phyloP scores from a whole-genome alignment of 2,888 invertebrate genomes.

The Temnothorax ravouxi region DNA sequence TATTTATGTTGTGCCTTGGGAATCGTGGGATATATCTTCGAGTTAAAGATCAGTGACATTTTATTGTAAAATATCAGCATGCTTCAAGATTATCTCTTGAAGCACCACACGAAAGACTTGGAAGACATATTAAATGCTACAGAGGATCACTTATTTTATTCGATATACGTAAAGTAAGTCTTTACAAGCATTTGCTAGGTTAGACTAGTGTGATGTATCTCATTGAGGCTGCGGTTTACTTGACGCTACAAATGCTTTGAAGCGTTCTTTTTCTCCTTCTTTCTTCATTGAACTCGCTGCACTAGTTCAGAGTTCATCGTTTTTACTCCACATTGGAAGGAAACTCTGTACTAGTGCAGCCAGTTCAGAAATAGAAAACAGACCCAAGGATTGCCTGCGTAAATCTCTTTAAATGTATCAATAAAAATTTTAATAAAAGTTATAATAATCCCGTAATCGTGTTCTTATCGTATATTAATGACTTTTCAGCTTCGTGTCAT shows the following conservation, averaged over 20 bases:
- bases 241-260: no score
- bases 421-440: conserved; percentile 91
- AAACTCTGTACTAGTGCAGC: no score
- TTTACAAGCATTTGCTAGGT: not conserved
- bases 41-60: not conserved
- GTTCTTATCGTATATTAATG: not conserved
- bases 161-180: conserved; percentile 91
- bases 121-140: conserved; percentile 88
- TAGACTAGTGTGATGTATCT: conserved; percentile 72
- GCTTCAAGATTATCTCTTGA: conserved; percentile 88
- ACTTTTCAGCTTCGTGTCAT: conserved; percentile 89
- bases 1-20: not conserved
- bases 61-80: conserved; percentile 62
- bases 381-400: conserved; percentile 88
- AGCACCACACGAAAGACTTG: conserved; percentile 89
- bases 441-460: conserved; percentile 85
- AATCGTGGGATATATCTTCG: not conserved
- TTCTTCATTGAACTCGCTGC: no score
- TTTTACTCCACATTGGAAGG: no score
- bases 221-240: conserved; percentile 83
- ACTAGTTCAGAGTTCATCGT: no score
- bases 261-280: no score
- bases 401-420: conserved; percentile 88
- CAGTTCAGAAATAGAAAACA: no score
- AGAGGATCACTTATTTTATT: conserved; percentile 89